phyloP scores from a whole-genome alignment of 2,797 vertebrate species.

The Natrix natrix region DNA sequence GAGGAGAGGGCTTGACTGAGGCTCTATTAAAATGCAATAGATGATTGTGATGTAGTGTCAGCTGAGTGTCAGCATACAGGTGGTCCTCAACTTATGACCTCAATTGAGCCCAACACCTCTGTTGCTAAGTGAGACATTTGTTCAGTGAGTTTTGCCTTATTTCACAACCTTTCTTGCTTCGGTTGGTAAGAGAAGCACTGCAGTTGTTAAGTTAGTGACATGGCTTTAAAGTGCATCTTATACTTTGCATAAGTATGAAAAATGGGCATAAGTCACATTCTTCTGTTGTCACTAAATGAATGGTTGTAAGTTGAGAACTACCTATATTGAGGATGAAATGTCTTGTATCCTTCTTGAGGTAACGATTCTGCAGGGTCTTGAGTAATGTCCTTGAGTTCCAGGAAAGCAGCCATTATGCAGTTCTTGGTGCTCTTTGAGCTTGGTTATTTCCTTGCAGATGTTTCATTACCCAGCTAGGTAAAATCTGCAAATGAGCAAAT shows the following conservation, averaged over 20 bases:
- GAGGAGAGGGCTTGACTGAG: background rate
- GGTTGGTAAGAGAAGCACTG: background rate
- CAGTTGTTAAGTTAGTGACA: background rate
- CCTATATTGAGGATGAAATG: background rate
- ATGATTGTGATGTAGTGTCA: background rate
- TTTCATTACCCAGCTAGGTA: background rate
- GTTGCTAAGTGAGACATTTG: background rate
- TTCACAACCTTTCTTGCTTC: background rate
- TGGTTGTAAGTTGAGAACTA: background rate
- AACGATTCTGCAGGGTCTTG: background rate
- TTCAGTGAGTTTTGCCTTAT: background rate
- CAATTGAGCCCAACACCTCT: background rate
- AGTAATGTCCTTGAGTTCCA: background rate
- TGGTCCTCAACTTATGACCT: background rate
- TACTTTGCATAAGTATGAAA: background rate
- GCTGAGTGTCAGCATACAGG: background rate
- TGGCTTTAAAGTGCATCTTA: background rate
- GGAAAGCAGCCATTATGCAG: background rate
- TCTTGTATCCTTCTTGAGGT: background rate
- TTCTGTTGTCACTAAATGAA: background rate
- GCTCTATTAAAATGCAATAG: background rate
- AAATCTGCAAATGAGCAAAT: background rate
- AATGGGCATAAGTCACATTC: background rate
- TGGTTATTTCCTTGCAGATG: background rate
- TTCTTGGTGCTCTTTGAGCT: background rate